These are phyloP conservation scores for Aphelocoma californica DNA, from an alignment of 2,797 vertebrate species.

Conservation along the genomic window DNA sequence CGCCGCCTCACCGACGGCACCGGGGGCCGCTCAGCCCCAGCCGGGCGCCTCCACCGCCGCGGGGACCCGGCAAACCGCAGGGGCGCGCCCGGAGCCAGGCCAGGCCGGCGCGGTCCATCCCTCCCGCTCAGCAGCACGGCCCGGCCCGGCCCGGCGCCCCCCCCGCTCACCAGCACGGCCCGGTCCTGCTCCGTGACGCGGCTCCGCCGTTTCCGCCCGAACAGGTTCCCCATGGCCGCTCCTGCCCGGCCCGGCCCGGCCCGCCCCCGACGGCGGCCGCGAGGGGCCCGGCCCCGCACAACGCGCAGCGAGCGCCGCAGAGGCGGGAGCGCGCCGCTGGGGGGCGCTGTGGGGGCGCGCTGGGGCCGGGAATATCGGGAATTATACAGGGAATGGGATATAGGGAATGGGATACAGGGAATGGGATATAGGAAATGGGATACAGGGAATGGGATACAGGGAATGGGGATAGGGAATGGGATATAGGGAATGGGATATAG, in stretches of 20 bases:
- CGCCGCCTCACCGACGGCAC: background rate
- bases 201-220: constrained; percentile 86
- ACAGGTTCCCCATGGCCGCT: constrained; percentile 86
- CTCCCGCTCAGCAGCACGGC: background rate
- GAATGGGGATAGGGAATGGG: background rate
- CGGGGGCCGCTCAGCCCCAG: background rate
- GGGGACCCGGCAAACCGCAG: background rate
- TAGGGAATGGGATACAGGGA: background rate
- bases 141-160: background rate
- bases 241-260: background rate
- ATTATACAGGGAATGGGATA: no score
- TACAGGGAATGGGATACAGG: no score
- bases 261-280: constrained; percentile 52
- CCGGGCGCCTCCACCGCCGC: background rate
- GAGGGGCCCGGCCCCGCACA: background rate
- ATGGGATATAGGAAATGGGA: background rate
- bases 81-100: background rate
- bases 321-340: fast-evolving
- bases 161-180: constrained; percentile 76
- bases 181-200: constrained; percentile 91
- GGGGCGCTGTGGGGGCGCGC: background rate
- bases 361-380: no score
- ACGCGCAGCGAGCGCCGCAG: background rate
- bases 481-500: no score
- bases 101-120: background rate